These are phyloP conservation scores for Epinephelus coioides DNA, from an alignment of 2,797 vertebrate genomes.

Conservation along the genomic window DNA sequence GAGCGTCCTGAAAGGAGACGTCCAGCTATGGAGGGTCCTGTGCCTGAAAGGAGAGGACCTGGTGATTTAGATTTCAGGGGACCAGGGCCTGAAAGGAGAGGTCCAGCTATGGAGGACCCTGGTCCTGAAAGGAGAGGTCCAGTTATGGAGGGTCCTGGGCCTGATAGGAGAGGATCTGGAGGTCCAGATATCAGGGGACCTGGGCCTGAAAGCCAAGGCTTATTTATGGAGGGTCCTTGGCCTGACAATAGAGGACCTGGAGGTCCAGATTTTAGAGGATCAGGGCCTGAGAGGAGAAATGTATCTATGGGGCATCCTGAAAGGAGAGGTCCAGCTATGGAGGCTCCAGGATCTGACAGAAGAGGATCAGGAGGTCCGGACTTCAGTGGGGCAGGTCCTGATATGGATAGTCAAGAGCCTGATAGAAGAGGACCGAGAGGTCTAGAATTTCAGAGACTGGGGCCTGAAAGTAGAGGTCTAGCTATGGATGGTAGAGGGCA, in stretches of 20 bases:
- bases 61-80: background rate
- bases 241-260: background rate
- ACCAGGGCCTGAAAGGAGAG: constrained; percentile 13
- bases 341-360: background rate
- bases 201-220: constrained; percentile 18
- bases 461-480: background rate
- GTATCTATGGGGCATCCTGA: constrained; percentile 18
- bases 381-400: background rate
- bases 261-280: background rate
- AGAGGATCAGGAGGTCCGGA: background rate
- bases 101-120: background rate
- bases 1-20: background rate
- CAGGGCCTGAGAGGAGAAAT: constrained; percentile 5
- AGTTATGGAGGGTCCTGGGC: constrained; percentile 5
- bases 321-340: background rate
- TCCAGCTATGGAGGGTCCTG: background rate
- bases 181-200: constrained; percentile 6
- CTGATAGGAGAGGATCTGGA: constrained; percentile 1
- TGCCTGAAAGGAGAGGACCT: background rate
- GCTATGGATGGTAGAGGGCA: background rate
- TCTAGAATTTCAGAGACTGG: constrained; percentile 12
- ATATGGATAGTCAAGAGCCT: constrained; percentile 22
- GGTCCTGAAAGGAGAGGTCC: constrained; percentile 20
- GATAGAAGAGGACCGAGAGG: constrained; percentile 21
- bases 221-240: background rate